phyloP scores from a whole-genome alignment of 2,888 invertebrate genomes.

The Taenaris catops region DNA sequence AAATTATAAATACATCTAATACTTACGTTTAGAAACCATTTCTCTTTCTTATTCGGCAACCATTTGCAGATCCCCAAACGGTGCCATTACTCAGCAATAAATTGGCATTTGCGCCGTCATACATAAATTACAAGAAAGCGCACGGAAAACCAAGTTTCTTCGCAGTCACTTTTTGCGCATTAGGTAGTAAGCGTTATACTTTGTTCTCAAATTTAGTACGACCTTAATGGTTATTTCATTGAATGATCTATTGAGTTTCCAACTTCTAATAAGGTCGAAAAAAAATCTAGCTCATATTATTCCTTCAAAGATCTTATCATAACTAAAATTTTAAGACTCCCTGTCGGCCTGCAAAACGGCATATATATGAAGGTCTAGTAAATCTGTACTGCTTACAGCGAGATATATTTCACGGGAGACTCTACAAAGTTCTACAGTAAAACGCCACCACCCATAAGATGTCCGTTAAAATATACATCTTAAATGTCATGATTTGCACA shows the following conservation, averaged over 20 bases:
- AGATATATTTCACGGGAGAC: too few species aligned
- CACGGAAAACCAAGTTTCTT: constrained; percentile 65
- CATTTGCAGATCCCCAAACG: constrained; percentile 77
- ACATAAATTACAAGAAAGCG: constrained; percentile 72
- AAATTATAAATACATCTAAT: too few species aligned
- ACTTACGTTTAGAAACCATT: constrained; percentile 69
- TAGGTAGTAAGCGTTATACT: constrained; percentile 29
- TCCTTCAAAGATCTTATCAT: constrained; percentile 4
- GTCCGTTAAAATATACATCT: too few species aligned
- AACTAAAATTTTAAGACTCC: too few species aligned
- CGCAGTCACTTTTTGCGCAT: constrained; percentile 60
- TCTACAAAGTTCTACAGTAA: too few species aligned
- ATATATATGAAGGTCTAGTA: too few species aligned
- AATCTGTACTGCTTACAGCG: too few species aligned
- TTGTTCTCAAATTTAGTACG: constrained; percentile 23
- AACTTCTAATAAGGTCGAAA: too few species aligned
- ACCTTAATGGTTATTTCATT: constrained; percentile 21
- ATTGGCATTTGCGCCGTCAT: constrained; percentile 78
- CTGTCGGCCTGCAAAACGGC: too few species aligned
- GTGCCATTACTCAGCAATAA: constrained; percentile 78
- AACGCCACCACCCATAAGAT: too few species aligned
- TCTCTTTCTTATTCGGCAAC: constrained; percentile 74
- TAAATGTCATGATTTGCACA: too few species aligned
- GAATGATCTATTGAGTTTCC: constrained; percentile 13
- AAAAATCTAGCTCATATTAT: too few species aligned